Base-by-base conservation (phyloP, 37 sponge, comb jelly and placozoan genomes). In the Bolinopsis microptera region DNA sequence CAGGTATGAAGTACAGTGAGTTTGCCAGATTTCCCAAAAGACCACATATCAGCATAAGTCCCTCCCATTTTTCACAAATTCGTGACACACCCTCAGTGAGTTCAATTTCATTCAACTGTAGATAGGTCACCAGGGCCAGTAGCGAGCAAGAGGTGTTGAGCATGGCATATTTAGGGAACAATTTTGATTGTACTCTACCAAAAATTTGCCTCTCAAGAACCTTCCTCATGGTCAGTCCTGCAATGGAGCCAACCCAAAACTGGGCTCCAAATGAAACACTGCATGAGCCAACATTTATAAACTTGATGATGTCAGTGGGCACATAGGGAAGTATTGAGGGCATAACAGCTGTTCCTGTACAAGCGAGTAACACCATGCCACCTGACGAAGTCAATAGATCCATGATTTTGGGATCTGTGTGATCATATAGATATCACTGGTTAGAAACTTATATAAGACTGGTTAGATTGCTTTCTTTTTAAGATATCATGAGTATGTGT, bases 211-310 rank as follows among this genome's bases (percentile, higher is more conserved):
- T 39, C 67, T 86, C 39, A 0, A 86, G 35, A 27, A 5, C 39
- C 13, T 61, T 27, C 13, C 38, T 39, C 90, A 86, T 86, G 0
- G 90, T 86, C 2, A 86, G 35, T n/a, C 90, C 90, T n/a, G 90
- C 90, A 24, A 86, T 38, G 25, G 90, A 86, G 32, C 90, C 90
- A 13, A 86, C 90, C 90, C 90, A 86, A 27, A 86, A 23, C 28
- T 86, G 90, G 1, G 90, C 39, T 23, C 90, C 90, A 41, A 86
- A 86, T 13, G 90, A 38, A 24, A 31, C 39, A 27, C 90, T 41
- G 41, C 32, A 23, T 40, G 90, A 38, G 0, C 32, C 1, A 26
- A 86, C 61, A 86, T 86, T 86, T 0, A 34, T 3, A 40, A 86
- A 86, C 5, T 34, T 28, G 24, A 41, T n/a, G 3, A 86, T 30